Evolutionary conservation across 2,797 vertebrate species (phyloP).

Genomic region (Lithobates pipiens): DNA sequence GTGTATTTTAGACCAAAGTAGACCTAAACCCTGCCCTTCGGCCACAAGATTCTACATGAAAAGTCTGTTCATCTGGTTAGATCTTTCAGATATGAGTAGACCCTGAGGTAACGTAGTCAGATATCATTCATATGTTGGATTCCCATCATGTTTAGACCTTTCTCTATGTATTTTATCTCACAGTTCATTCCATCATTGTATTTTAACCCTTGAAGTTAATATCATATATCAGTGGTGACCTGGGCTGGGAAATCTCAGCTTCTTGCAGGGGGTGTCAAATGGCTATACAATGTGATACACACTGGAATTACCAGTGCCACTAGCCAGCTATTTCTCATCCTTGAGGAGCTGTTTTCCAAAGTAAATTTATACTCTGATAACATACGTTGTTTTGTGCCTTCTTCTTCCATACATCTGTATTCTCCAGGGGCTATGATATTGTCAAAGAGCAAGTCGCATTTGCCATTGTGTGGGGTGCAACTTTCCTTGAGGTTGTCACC

Average conservation of each 20-base stretch:
- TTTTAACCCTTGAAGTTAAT: not conserved
- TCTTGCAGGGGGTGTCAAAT: not conserved
- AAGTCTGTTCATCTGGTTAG: not conserved
- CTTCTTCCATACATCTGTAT: constrained; percentile 11
- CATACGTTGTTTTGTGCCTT: not conserved
- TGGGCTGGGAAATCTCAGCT: not conserved
- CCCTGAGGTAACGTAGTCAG: not conserved
- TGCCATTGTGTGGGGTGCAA: not conserved
- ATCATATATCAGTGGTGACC: not conserved
- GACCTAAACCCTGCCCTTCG: not conserved
- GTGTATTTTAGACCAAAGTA: not conserved
- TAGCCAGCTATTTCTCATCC: not conserved
- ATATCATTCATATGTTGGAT: not conserved
- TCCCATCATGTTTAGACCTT: not conserved
- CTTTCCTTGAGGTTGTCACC: not conserved
- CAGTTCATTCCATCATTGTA: too few species aligned
- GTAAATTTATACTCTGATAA: not conserved
- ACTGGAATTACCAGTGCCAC: not conserved
- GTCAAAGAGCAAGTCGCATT: not conserved
- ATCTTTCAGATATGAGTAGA: not conserved
- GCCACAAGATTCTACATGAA: not conserved
- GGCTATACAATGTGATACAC: not conserved
- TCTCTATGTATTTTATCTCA: not conserved
- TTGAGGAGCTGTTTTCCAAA: not conserved
- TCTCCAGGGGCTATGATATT: not conserved